phyloP scores from a whole-genome alignment of 2,797 vertebrate species.

The Philypnodon macrostomus region DNA sequence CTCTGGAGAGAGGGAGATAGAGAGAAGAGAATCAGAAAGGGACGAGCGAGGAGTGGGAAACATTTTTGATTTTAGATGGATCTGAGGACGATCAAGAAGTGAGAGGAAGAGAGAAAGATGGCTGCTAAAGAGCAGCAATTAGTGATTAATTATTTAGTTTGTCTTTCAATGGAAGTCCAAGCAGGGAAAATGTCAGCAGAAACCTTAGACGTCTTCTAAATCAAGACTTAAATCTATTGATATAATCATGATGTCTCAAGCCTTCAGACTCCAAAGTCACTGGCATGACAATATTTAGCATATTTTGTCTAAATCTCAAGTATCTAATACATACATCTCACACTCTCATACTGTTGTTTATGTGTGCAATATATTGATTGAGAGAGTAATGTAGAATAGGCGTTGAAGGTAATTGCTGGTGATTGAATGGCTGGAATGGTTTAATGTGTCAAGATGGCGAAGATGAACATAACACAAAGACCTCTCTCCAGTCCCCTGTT shows the following conservation, averaged over 20 bases:
- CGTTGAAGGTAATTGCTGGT: neutral
- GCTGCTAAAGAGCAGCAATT: slow-evolving; percentile 77
- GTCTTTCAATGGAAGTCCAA: slow-evolving; percentile 55
- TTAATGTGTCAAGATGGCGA: neutral
- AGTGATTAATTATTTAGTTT: slow-evolving; percentile 75
- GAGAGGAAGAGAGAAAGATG: slow-evolving; percentile 47
- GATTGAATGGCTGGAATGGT: neutral
- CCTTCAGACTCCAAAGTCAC: neutral
- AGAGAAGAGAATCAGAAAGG: slow-evolving; percentile 25
- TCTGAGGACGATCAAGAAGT: slow-evolving; percentile 41
- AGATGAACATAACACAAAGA: neutral
- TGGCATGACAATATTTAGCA: neutral
- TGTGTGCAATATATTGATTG: neutral
- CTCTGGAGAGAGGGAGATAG: slow-evolving; percentile 56
- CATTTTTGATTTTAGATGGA: slow-evolving; percentile 59
- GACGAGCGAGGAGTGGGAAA: slow-evolving; percentile 22
- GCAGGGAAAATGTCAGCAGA: slow-evolving; percentile 54
- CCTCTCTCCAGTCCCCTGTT: neutral
- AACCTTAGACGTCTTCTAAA: slow-evolving; percentile 28
- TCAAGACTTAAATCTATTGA: slow-evolving; percentile 31
- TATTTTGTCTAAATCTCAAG: too few relatives aligned
- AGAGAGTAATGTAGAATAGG: neutral
- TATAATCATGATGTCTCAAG: neutral
- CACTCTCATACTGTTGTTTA: neutral
- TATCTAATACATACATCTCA: too few relatives aligned